These are phyloP conservation scores for Hirtodrosophila duncani DNA, from an alignment of 2,888 invertebrate genomes.

Conservation along the genomic window DNA sequence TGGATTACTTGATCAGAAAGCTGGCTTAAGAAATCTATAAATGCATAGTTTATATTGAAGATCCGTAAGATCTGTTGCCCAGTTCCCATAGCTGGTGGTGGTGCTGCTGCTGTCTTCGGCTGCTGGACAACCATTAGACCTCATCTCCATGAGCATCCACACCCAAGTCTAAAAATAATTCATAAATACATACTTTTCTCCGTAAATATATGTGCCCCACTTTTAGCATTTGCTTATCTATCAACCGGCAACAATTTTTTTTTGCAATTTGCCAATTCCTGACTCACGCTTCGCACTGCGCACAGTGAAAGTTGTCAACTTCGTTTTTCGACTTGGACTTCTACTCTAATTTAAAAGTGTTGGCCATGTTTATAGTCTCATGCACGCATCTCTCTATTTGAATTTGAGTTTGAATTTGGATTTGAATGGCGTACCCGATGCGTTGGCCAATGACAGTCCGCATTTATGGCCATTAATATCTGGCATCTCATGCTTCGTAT, in stretches of 20 bases:
- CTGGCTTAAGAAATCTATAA: too few species aligned
- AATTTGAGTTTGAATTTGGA: constrained; percentile 24
- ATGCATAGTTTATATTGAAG: too few species aligned
- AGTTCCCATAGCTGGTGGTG: too few species aligned
- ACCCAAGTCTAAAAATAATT: too few species aligned
- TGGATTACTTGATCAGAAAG: too few species aligned
- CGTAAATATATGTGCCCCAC: constrained; percentile 4
- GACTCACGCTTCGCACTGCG: constrained; percentile 50
- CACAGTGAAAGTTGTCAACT: constrained; percentile 64
- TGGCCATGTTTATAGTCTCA: too few species aligned
- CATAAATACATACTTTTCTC: neutral
- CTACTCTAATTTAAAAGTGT: too few species aligned
- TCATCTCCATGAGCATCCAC: too few species aligned
- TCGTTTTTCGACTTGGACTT: constrained; percentile 24
- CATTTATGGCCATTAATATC: constrained; percentile 44
- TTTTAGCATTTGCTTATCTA: constrained; percentile 6
- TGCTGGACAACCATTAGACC: too few species aligned
- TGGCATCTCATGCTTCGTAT: constrained; percentile 13
- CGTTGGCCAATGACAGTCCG: constrained; percentile 46
- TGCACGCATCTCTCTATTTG: too few species aligned
- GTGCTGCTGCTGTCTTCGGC: too few species aligned
- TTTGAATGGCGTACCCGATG: constrained; percentile 21
- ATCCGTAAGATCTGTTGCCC: too few species aligned
- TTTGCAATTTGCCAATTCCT: constrained; percentile 23
- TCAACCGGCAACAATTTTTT: constrained; percentile 23